Base-by-base conservation (phyloP, 2,113 vertebrate species). In the Uria aalge region DNA sequence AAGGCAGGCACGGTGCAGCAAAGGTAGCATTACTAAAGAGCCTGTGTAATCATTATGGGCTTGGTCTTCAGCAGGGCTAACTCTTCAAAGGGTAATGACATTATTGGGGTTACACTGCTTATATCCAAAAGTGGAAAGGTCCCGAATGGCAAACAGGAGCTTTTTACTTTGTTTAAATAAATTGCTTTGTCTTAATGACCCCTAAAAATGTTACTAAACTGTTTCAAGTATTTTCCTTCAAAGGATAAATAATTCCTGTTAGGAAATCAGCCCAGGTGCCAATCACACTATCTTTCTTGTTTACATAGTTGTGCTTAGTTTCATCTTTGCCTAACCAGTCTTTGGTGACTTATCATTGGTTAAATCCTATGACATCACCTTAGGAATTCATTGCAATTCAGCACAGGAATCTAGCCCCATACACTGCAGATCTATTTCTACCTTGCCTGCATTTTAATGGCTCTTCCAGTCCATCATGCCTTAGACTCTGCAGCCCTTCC, bases 11-110 rank as follows among this genome's bases (percentile, higher is more conserved):
- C 50, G 32, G 55, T 14, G 64, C 57, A 80, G 50, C 27, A 63
- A 43, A 72, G n/a, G 16, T 20, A 36, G 15, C 9, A 22, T 66
- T 67, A 55, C 40, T 52, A 34, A 78, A 43, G 16, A 82, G 22
- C 12, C 40, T 64, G 1, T 1, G 0, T 15, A 74, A 40, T 56
- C 0, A 0, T 85, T n/a, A 23, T 2, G 36, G 77, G 29, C 11
- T 85, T 55, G 27, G 30, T 64, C 34, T 71, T 85, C 62, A n/a
- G 34, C 43, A 75, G 45, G 32, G 29, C n/a, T 79, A 43, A 18
- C 5, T 48, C 48, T 91, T 81, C 69, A 81, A 63, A 85, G 43
- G 17, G 9, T 34, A 21, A 29, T 32, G 40, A 43, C 3, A 2
- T 41, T 56, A 32, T 3, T 64, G 12, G 29, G 72, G 43, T 52